phyloP scores from a whole-genome alignment of 2,797 vertebrate genomes.

The Sebastes alutus region DNA sequence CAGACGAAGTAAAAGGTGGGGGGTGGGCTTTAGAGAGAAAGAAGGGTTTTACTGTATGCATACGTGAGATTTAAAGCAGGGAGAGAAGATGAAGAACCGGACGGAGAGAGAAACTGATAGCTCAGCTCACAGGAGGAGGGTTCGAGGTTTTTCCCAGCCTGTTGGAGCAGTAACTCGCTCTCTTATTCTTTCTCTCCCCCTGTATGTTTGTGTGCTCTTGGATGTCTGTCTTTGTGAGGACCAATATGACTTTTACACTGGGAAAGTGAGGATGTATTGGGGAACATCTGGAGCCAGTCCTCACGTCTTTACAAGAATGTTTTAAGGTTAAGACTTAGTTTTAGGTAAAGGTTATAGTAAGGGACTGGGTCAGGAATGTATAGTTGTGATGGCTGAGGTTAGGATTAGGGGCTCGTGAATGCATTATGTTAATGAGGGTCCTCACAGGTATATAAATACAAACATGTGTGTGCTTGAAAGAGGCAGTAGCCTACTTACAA shows the following conservation, averaged over 20 bases:
- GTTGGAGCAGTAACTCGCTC: slow-evolving; percentile 8
- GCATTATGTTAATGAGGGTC: not conserved
- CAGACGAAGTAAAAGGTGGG: slow-evolving; percentile 9
- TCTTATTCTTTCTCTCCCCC: not conserved
- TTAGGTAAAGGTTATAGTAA: not conserved
- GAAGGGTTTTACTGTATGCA: not conserved
- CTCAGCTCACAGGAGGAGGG: slow-evolving; percentile 21
- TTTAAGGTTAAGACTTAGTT: not conserved
- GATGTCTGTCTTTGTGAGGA: not conserved
- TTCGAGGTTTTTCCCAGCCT: slow-evolving; percentile 40
- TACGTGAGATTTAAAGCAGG: not conserved
- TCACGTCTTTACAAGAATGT: not conserved
- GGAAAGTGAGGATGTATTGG: not conserved
- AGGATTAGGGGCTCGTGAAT: not conserved
- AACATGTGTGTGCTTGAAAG: not conserved
- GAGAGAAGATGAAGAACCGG: not conserved
- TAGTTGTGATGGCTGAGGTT: not conserved
- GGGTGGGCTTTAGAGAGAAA: not conserved
- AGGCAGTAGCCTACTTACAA: not conserved
- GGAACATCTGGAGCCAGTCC: not conserved
- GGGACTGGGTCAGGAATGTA: not conserved
- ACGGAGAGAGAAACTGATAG: slow-evolving; percentile 4
- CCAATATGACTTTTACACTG: not conserved
- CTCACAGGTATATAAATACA: not conserved
- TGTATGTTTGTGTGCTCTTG: not conserved